Evolutionary conservation across 1,140 invertebrate genomes (phyloP).

Genomic region (Bombus picipes): DNA sequence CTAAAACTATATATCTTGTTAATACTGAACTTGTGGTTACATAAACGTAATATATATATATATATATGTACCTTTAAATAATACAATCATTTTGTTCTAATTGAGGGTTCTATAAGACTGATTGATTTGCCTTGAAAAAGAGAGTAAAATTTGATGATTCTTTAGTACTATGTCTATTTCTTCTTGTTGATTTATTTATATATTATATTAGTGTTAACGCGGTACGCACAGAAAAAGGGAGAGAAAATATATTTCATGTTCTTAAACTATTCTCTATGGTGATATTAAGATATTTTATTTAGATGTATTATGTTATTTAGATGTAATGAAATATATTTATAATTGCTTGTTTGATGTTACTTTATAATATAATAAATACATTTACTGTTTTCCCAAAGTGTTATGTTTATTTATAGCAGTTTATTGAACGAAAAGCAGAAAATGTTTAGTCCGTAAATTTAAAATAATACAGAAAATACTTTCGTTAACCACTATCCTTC

Average conservation of each 20-base stretch:
- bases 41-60: constrained; percentile 25
- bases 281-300: constrained; percentile 43
- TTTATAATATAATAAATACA: constrained; percentile 53
- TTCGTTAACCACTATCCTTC: neutral
- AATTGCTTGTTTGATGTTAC: constrained; percentile 46
- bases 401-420: constrained; percentile 25
- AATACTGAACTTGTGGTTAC: constrained; percentile 16
- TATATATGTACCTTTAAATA: constrained; percentile 22
- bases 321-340: constrained; percentile 51
- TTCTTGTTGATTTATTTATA: constrained; percentile 30
- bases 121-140: constrained; percentile 74
- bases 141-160: constrained; percentile 34
- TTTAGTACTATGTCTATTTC: constrained; percentile 27
- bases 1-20: constrained; percentile 39
- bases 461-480: constrained; percentile 20
- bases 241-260: constrained; percentile 25
- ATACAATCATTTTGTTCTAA: constrained; percentile 37
- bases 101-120: constrained; percentile 72
- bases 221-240: constrained; percentile 5
- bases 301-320: neutral
- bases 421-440: neutral
- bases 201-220: constrained; percentile 13
- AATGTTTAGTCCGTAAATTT: constrained; percentile 10
- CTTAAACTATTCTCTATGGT: constrained; percentile 2
- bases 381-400: constrained; percentile 55